phyloP scores from a whole-genome alignment of 2,797 vertebrate species.

The Enteromius anoplus region DNA sequence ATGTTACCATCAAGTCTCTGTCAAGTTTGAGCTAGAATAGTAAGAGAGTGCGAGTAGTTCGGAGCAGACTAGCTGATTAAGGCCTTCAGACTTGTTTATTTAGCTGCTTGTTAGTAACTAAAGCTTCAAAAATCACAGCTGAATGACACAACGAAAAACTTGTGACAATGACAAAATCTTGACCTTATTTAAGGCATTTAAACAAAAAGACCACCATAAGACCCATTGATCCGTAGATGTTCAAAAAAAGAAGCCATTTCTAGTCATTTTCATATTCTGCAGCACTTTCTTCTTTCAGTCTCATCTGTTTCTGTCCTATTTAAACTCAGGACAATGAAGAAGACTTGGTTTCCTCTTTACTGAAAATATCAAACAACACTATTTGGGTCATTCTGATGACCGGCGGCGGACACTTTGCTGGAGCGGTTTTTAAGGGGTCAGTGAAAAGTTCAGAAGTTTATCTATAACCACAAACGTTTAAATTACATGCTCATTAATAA shows the following conservation, averaged over 20 bases:
- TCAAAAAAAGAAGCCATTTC: neutral
- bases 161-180: neutral
- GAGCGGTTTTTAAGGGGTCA: constrained; percentile 91
- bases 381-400: constrained; percentile 90
- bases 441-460: constrained; percentile 40
- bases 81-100: neutral
- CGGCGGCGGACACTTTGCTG: constrained; percentile 94
- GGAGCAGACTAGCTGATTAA: too few relatives aligned
- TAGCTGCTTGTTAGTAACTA: neutral
- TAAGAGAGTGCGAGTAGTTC: too few relatives aligned
- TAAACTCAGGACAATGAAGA: constrained; percentile 58
- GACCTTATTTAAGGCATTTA: neutral
- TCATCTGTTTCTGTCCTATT: constrained; percentile 6
- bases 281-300: constrained; percentile 51
- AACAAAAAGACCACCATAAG: neutral
- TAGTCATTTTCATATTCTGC: neutral
- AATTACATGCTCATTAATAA: neutral
- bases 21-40: too few relatives aligned
- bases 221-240: neutral
- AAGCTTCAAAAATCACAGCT: neutral
- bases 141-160: neutral
- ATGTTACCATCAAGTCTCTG: too few relatives aligned
- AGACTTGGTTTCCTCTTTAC: constrained; percentile 75
- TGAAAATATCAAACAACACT: constrained; percentile 69
- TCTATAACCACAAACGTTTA: neutral